Evolutionary conservation across 2,888 invertebrate species (phyloP).

Genomic region (Syritta pipiens): DNA sequence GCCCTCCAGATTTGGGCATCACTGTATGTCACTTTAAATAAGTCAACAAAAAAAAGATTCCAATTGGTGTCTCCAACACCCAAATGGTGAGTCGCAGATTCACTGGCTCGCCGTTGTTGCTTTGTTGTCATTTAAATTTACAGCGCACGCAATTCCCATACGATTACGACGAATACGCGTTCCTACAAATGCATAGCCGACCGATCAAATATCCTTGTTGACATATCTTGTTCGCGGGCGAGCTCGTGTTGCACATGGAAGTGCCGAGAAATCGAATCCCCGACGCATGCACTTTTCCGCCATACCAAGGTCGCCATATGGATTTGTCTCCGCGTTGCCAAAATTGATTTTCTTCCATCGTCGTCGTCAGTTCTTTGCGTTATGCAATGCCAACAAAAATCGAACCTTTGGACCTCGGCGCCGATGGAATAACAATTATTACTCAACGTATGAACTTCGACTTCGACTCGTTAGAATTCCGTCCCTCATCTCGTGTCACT

Average conservation of each 20-base stretch:
- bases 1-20: too few species aligned
- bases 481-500: conserved; percentile 35
- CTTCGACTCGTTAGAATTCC: too few species aligned
- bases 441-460: too few species aligned
- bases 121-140: too few species aligned
- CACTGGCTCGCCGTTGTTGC: too few species aligned
- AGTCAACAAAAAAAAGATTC: too few species aligned
- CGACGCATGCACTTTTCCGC: conserved; percentile 4
- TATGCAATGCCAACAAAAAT: too few species aligned
- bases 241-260: conserved; percentile 35
- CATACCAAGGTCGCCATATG: conserved; percentile 36
- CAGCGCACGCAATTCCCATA: conserved; percentile 27
- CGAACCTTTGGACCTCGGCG: too few species aligned
- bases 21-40: too few species aligned
- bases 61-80: background rate
- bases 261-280: conserved; percentile 15
- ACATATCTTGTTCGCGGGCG: conserved; percentile 15
- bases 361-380: background rate
- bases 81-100: too few species aligned
- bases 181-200: background rate
- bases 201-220: conserved; percentile 59
- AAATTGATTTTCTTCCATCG: background rate
- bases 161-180: background rate
- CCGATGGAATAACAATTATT: background rate
- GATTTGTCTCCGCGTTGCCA: background rate